Conservation (phyloP, 2,113 vertebrate species). For the Terrapene triunguis region DNA sequence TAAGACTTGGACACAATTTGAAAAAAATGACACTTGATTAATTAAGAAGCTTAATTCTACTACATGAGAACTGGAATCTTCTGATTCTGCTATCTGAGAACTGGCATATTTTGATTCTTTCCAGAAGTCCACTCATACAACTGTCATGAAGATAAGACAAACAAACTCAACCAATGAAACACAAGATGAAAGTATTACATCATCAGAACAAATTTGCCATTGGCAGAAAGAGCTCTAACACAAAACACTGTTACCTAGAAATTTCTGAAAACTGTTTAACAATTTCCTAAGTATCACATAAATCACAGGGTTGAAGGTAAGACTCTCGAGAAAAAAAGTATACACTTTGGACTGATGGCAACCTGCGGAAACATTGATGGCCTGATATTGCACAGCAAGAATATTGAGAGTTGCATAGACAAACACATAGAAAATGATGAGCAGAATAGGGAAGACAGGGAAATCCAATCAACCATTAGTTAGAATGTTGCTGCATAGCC, state of each 20-base stretch:
- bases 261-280: neutral
- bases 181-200: conserved; percentile 54
- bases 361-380: neutral
- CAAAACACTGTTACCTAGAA: neutral
- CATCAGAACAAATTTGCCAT: neutral
- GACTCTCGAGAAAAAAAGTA: neutral
- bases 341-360: neutral
- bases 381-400: neutral
- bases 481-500: neutral
- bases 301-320: neutral
- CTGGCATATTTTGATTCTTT: neutral
- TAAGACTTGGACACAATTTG: neutral
- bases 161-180: conserved; percentile 35
- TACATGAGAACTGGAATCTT: neutral
- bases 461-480: neutral
- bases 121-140: conserved; percentile 17
- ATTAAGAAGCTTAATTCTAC: conserved; percentile 11
- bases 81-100: neutral
- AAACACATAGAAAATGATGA: neutral
- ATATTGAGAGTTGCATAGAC: neutral
- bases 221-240: neutral
- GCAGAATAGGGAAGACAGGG: neutral
- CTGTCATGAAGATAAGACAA: conserved; percentile 49
- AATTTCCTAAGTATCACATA: neutral
- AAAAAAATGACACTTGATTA: neutral